Conservation (phyloP, 2,797 vertebrate genomes). For the Sphenodon punctatus region DNA sequence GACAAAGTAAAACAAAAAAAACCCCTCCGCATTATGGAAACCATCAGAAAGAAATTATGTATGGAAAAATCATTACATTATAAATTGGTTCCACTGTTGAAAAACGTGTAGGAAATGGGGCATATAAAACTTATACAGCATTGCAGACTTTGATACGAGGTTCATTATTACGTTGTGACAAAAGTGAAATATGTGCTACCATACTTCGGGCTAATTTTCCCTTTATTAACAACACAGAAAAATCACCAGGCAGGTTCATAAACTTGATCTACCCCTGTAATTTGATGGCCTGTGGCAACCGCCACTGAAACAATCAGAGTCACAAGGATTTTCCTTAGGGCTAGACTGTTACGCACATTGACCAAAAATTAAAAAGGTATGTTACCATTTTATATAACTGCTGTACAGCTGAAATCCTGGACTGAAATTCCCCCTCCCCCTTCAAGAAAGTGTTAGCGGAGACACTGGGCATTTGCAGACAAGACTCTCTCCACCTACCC, state of each 20-base stretch:
- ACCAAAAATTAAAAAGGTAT: background rate
- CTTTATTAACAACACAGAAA: constrained; percentile 69
- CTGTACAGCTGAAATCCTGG: background rate
- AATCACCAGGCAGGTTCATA: constrained; percentile 60
- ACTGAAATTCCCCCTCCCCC: too few relatives aligned
- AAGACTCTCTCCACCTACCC: too few relatives aligned
- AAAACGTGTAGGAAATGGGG: constrained; percentile 79
- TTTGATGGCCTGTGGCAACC: constrained; percentile 20
- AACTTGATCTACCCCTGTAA: constrained; percentile 33
- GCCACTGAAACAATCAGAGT: background rate
- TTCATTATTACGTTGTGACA: constrained; percentile 71
- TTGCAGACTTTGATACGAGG: constrained; percentile 73
- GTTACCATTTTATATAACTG: background rate
- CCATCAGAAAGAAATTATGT: constrained; percentile 79
- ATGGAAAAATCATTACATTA: constrained; percentile 83
- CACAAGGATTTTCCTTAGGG: background rate
- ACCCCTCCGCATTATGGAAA: constrained; percentile 69
- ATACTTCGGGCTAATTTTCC: constrained; percentile 71
- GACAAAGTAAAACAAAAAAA: constrained; percentile 28
- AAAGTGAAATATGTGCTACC: constrained; percentile 74
- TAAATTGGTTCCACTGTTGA: constrained; percentile 79
- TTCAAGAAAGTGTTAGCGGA: too few relatives aligned
- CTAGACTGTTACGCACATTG: background rate
- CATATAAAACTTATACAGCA: constrained; percentile 79
- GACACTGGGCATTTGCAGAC: too few relatives aligned